Base-by-base conservation (phyloP, 2,113 vertebrate genomes). In the Notarius quadriscutis region DNA sequence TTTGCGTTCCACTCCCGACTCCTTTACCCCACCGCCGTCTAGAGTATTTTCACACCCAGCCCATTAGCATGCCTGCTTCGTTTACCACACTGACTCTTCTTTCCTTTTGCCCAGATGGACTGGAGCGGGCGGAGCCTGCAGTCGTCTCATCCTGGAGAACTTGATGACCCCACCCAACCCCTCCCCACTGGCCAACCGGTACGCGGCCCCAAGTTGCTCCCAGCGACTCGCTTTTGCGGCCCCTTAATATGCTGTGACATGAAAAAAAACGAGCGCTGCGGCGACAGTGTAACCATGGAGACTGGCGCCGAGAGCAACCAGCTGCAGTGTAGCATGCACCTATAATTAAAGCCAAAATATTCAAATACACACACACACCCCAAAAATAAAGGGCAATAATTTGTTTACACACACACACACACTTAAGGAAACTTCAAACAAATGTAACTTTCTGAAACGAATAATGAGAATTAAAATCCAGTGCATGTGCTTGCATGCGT, bases 191-290 rank as follows among this genome's bases (percentile, higher is more conserved):
- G 34, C 84, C 90, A 89, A 89, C 86, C 18, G 14, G 65, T 71
- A 60, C 9, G 15, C 34, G 41, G 84, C 69, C 80, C 34, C 50
- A 14, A 25, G 88, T 84, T 72, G 84, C 84, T 86, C 86, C 84
- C 60, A 53, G 75, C 65, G 17, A 83, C 86, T 87, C 75, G 81
- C 78, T 48, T 69, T 77, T 69, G 55, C 53, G 86, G 90, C 88
- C 88, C 88, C 88, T 87, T 90, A 90, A 90, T 89, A 75, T 63
- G 58, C 80, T 87, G 90, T 84, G 88, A 90, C 90, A 88, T 74
- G 77, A 67, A 84, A 87, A 87, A 81, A 81, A 60, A 7, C 25
- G 1, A 87, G 80, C 22, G 57, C 83, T 72, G 81, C 41, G 55
- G 90, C 88, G 17, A 84, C 51, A 25, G 63, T 2, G 90, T 90